Evolutionary conservation across 1,140 invertebrate species (phyloP).

Genomic region (Aphis craccivora): DNA sequence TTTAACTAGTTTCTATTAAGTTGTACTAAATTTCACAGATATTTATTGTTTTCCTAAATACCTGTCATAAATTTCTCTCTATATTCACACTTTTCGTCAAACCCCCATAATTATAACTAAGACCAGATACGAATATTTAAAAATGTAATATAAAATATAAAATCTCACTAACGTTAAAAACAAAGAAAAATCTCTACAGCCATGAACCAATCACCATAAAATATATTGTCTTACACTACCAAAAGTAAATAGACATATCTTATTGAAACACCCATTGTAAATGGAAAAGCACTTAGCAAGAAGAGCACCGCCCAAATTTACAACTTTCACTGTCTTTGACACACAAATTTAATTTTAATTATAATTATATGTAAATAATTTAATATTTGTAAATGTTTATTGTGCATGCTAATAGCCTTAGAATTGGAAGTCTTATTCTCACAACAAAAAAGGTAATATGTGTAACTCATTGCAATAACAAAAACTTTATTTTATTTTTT

Average conservation of each 20-base stretch:
- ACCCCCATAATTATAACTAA: neutral
- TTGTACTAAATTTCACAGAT: too few relatives aligned
- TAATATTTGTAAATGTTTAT: neutral
- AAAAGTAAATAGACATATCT: too few relatives aligned
- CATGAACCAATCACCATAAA: neutral
- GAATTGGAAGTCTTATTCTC: neutral
- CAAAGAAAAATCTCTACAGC: neutral
- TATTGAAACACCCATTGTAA: neutral
- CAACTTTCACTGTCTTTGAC: neutral
- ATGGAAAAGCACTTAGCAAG: neutral
- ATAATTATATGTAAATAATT: conserved; percentile 1
- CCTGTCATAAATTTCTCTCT: neutral
- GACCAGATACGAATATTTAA: neutral
- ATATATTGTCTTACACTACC: neutral
- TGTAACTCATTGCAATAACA: neutral
- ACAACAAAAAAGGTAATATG: neutral
- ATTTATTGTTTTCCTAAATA: too few relatives aligned
- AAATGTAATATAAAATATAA: neutral
- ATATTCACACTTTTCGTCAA: neutral
- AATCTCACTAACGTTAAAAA: neutral
- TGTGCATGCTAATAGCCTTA: neutral
- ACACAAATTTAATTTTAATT: neutral
- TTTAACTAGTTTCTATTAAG: too few relatives aligned
- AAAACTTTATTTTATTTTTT: neutral
- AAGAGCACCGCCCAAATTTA: neutral